Evolutionary conservation across 1,140 invertebrate genomes (phyloP).

Genomic region (Drosophila ercepeae): DNA sequence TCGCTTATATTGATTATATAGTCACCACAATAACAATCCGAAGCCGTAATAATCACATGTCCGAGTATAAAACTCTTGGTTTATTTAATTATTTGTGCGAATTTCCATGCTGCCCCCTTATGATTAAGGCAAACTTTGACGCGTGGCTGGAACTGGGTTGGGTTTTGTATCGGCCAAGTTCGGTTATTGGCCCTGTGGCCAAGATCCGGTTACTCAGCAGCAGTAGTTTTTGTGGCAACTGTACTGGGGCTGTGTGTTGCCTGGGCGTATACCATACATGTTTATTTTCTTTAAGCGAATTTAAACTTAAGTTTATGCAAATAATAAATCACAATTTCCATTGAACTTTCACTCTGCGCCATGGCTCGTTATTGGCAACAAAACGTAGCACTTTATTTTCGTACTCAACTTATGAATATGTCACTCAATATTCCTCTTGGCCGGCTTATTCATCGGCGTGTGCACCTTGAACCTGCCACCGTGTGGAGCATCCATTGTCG

Average conservation of each 20-base stretch:
- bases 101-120: slow-evolving; percentile 35
- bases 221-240: slow-evolving; percentile 36
- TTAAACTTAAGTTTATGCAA: background rate
- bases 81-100: slow-evolving; percentile 58
- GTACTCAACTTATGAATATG: slow-evolving; percentile 5
- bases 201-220: slow-evolving; percentile 6
- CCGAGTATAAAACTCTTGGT: slow-evolving; percentile 16
- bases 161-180: slow-evolving; percentile 5
- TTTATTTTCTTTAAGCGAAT: too few species aligned
- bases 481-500: slow-evolving; percentile 33
- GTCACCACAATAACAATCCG: slow-evolving; percentile 40
- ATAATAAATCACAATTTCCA: background rate
- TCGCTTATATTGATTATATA: slow-evolving; percentile 60
- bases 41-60: slow-evolving; percentile 55
- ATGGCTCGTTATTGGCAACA: background rate
- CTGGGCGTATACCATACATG: too few species aligned
- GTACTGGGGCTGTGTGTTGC: slow-evolving; percentile 26
- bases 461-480: slow-evolving; percentile 43
- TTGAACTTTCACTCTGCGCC: slow-evolving; percentile 4
- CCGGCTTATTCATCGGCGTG: slow-evolving; percentile 29
- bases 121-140: slow-evolving; percentile 59
- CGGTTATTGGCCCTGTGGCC: slow-evolving; percentile 16
- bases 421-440: slow-evolving; percentile 13
- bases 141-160: slow-evolving; percentile 57
- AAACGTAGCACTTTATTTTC: slow-evolving; percentile 1